Evolutionary conservation across 1,140 invertebrate species (phyloP).

Genomic region (Littorina saxatilis): DNA sequence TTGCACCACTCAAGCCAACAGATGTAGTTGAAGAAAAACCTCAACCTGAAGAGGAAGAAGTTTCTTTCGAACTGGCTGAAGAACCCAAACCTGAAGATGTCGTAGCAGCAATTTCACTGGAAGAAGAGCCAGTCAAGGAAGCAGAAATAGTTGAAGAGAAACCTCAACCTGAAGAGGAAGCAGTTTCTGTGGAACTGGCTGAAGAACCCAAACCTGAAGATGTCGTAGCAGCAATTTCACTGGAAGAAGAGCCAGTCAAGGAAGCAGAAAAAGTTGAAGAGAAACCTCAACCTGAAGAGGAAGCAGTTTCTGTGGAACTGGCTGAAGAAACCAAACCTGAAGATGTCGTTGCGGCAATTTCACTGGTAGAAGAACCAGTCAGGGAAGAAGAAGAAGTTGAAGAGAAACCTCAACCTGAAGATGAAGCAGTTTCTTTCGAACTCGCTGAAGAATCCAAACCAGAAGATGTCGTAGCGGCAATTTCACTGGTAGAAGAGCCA

Average conservation of each 20-base stretch:
- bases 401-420: neutral
- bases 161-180: neutral
- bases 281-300: constrained; percentile 6
- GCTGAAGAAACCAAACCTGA: constrained; percentile 44
- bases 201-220: constrained; percentile 45
- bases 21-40: constrained; percentile 40
- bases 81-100: constrained; percentile 38
- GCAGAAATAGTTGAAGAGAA: neutral
- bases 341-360: constrained; percentile 35
- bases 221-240: constrained; percentile 23
- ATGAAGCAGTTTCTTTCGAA: constrained; percentile 20
- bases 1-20: neutral
- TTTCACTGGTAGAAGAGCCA: constrained; percentile 12
- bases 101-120: constrained; percentile 33
- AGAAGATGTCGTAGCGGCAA: constrained; percentile 40
- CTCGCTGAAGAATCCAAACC: constrained; percentile 38
- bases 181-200: constrained; percentile 35
- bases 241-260: constrained; percentile 18
- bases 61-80: constrained; percentile 9
- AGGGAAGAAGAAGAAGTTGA: constrained; percentile 7
- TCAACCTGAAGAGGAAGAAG: constrained; percentile 45
- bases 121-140: neutral
- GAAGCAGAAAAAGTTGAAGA: neutral
- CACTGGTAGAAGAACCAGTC: constrained; percentile 9
- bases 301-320: constrained; percentile 32